Evolutionary conservation across 2,113 vertebrate species (phyloP), one percentile per base, ranked within the genome.

Genomic region (Pygoscelis adeliae): DNA sequence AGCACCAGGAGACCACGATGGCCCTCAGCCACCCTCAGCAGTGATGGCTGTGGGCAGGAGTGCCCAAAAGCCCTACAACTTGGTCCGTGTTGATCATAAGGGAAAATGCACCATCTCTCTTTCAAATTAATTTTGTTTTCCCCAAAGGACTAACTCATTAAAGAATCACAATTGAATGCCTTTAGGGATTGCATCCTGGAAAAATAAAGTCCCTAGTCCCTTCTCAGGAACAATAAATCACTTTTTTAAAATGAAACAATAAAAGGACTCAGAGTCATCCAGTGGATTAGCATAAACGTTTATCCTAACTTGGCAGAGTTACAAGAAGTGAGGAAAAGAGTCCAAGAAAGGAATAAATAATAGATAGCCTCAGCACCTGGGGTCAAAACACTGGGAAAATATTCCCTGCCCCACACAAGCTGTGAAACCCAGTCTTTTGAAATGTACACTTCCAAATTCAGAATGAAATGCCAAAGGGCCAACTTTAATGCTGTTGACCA

Each of bases 1-100:
- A 93, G 17, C 19, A 52, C 42, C 50, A 61, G 52, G 65, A 82
- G 32, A 74, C 55, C 42, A 17, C 0, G 0, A 27, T 1, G 7
- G 53, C 36, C 11, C 40, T 47, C 0, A 1, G 20, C 38, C 16
- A 8, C n/a, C 30, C 27, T 29, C 0, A 0, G 49, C 27, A 66
- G 30, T 20, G 30, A 34, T 0, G 5, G 25, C 34, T 67, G 30
- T 2, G 0, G 47, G 27, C 47, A 58, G 42, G 8, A 83, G 38
- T n/a, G 80, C 32, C 15, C 21, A 49, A 18, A 73, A 73, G 14
- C 27, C 34, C 26, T 30, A 30, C 65, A 73, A 6, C 13, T 55
- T 44, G 21, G 13, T 13, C 40, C 16, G 12, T 4, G 3, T 42
- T 70, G 38, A 55, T 76, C 10, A 7, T 40, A 79, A 40, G 23